Percentiles rank a stretch among this genome's conserved stretches.
Evolutionary conservation across 2,888 invertebrate species (phyloP).

Genomic region (Nephrotoma guestfalica): DNA sequence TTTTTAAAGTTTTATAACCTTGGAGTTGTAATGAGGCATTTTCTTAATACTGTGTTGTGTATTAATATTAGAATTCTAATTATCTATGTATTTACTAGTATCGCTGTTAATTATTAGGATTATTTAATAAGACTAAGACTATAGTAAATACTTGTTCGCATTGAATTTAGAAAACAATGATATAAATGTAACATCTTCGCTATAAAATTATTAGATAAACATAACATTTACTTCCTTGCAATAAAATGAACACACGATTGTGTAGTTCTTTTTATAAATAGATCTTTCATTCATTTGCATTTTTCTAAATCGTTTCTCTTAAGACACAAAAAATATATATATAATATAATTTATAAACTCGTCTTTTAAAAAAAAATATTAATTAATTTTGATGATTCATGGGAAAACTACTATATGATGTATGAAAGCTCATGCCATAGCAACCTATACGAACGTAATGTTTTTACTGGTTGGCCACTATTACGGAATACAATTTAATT

Average conservation of each 20-base stretch:
- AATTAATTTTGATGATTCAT: background rate
- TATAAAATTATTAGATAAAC: background rate
- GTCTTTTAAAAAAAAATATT: background rate
- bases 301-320: background rate
- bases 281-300: background rate
- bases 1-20: background rate
- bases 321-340: background rate
- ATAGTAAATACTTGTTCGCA: background rate
- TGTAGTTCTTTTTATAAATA: background rate
- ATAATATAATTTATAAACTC: background rate
- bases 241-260: background rate
- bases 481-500: background rate
- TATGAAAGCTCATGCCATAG: background rate
- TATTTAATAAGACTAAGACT: background rate
- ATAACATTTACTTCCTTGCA: background rate
- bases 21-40: background rate
- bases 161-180: background rate
- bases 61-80: background rate
- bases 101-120: background rate
- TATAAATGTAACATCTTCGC: background rate
- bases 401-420: background rate
- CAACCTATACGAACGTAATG: background rate
- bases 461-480: background rate
- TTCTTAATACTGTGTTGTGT: background rate
- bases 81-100: background rate